These are phyloP conservation scores for Tachycineta bicolor DNA, from an alignment of 2,113 vertebrate genomes.

Conservation along the genomic window DNA sequence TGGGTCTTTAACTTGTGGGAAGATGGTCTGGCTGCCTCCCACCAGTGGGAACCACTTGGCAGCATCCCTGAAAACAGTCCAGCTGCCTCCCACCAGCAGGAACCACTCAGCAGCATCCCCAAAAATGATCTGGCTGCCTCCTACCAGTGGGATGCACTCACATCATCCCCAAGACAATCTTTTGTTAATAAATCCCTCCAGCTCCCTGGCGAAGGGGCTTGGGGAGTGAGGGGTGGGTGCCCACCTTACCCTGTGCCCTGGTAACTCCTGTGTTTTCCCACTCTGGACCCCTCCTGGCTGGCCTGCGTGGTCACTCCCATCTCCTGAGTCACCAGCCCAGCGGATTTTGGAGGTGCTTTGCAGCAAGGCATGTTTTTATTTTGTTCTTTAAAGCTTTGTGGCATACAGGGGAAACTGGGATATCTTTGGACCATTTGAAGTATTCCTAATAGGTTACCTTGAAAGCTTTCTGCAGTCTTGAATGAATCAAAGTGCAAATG, in stretches of 20 bases:
- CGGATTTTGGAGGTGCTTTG: neutral
- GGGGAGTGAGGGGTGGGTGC: neutral
- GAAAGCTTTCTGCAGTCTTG: slow-evolving; percentile 61
- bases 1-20: neutral
- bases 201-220: neutral
- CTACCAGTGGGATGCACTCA: neutral
- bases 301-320: rapidly evolving
- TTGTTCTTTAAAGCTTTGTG: neutral
- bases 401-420: neutral
- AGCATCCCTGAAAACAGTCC: neutral
- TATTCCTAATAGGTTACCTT: slow-evolving; percentile 59
- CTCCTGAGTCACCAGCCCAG: neutral
- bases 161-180: neutral
- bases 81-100: neutral
- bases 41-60: neutral
- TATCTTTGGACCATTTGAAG: neutral
- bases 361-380: neutral
- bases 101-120: neutral
- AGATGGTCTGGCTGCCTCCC: neutral
- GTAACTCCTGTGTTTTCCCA: neutral
- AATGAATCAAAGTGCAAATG: slow-evolving; percentile 62
- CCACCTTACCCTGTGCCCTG: too few species aligned
- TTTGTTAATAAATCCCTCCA: neutral
- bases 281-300: rapidly evolving
- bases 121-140: neutral